A percentile compares a stretch with the other conserved stretches of the same genome.
phyloP scores from a whole-genome alignment of 2,797 vertebrate genomes.

The Oreonectes daqikongensis region DNA sequence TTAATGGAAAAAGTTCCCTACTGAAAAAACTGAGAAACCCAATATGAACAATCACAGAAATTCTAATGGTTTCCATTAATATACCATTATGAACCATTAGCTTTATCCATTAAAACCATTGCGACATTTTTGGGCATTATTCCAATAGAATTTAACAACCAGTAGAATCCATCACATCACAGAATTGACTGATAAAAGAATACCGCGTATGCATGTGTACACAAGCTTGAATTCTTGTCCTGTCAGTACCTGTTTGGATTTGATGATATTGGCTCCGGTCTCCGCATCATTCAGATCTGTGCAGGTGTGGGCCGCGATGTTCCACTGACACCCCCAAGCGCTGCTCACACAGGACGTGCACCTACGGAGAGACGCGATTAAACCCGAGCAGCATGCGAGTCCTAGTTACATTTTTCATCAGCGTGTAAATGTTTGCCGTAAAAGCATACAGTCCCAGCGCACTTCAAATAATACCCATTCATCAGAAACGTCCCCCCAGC shows the following conservation, averaged over 20 bases:
- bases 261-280: slow-evolving; percentile 74
- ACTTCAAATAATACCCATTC: slow-evolving; percentile 76
- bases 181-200: too few relatives aligned
- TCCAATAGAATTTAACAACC: too few relatives aligned
- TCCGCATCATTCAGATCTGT: slow-evolving; percentile 74
- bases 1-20: too few relatives aligned
- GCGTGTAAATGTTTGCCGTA: slow-evolving; percentile 64
- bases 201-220: not conserved
- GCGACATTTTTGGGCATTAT: too few relatives aligned
- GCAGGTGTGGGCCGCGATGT: slow-evolving; percentile 78
- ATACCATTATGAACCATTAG: too few relatives aligned
- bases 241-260: slow-evolving; percentile 80
- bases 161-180: too few relatives aligned
- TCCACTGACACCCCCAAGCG: slow-evolving; percentile 93
- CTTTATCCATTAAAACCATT: too few relatives aligned
- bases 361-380: slow-evolving; percentile 67
- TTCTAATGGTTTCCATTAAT: too few relatives aligned
- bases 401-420: slow-evolving; percentile 48
- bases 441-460: slow-evolving; percentile 74
- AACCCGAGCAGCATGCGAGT: not conserved
- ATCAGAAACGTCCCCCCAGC: slow-evolving; percentile 69
- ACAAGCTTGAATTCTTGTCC: not conserved
- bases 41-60: too few relatives aligned
- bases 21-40: too few relatives aligned
- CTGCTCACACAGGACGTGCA: slow-evolving; percentile 92